A percentile compares a stretch with the other conserved stretches of the same genome.
These are phyloP conservation scores for Lasiurus borealis DNA, from an alignment of 2,113 vertebrate species.

Conservation along the genomic window DNA sequence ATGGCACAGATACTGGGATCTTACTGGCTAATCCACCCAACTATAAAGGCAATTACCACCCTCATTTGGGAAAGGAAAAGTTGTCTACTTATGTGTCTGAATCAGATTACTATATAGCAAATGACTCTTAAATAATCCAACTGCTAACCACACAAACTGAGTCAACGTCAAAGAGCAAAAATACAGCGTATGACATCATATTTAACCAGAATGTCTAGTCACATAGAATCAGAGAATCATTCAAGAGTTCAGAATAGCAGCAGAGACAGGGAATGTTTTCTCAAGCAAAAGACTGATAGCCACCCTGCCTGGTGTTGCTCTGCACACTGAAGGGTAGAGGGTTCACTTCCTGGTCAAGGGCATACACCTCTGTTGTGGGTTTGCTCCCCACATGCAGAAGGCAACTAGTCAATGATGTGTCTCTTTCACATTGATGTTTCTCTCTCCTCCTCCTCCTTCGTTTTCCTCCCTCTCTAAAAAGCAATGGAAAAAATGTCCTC, in stretches of 20 bases:
- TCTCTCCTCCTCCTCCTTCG: no score
- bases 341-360: no score
- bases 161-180: constrained; percentile 34
- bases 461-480: no score
- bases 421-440: no score
- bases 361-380: no score
- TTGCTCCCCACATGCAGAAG: no score
- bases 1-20: background rate
- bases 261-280: background rate
- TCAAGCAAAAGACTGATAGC: background rate
- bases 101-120: constrained; percentile 9
- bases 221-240: constrained; percentile 5
- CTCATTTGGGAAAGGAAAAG: background rate
- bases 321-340: no score
- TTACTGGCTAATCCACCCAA: background rate
- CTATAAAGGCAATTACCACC: background rate
- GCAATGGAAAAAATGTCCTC: no score
- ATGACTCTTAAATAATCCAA: constrained; percentile 6
- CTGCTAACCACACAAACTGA: constrained; percentile 34
- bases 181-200: background rate
- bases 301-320: no score
- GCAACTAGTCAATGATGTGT: no score
- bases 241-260: background rate
- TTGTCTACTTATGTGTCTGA: background rate
- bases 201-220: background rate